A percentile compares a stretch with the other conserved stretches of the same genome.
Evolutionary conservation across 2,888 invertebrate species (phyloP).

Genomic region (Pristionchus maxplancki): DNA sequence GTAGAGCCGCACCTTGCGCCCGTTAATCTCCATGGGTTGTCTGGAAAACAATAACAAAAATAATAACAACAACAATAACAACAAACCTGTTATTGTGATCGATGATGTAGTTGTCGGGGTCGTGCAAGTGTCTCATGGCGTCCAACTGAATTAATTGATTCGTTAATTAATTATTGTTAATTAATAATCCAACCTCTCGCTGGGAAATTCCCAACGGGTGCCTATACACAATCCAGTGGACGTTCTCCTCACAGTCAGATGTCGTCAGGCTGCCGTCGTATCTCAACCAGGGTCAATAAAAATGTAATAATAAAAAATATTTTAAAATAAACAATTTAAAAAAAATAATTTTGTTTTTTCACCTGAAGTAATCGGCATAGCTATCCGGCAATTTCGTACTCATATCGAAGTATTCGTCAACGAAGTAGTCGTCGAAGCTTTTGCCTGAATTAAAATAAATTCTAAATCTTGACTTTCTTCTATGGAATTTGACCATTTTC

Average conservation of each 20-base stretch:
- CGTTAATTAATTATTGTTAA: neutral
- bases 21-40: neutral
- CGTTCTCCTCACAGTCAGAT: conserved; percentile 19
- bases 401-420: neutral
- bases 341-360: neutral
- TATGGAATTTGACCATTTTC: neutral
- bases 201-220: neutral
- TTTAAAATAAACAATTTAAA: too few species aligned
- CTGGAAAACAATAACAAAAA: neutral
- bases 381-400: neutral
- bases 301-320: too few species aligned
- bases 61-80: neutral
- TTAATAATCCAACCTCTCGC: neutral
- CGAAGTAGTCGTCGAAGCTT: neutral
- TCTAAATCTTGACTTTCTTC: neutral
- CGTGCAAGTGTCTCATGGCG: neutral
- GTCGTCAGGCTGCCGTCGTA: conserved; percentile 29
- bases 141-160: neutral
- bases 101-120: neutral
- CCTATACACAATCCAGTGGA: conserved; percentile 14
- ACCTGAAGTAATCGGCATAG: conserved; percentile 9
- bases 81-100: conserved; percentile 11
- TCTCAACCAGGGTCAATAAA: neutral
- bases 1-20: neutral
- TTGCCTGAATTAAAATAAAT: neutral